Percentiles rank a stretch among this genome's conserved stretches.
phyloP scores from a whole-genome alignment of 53 echinoderm and acorn worm genomes.

The Holothuria scabra region DNA sequence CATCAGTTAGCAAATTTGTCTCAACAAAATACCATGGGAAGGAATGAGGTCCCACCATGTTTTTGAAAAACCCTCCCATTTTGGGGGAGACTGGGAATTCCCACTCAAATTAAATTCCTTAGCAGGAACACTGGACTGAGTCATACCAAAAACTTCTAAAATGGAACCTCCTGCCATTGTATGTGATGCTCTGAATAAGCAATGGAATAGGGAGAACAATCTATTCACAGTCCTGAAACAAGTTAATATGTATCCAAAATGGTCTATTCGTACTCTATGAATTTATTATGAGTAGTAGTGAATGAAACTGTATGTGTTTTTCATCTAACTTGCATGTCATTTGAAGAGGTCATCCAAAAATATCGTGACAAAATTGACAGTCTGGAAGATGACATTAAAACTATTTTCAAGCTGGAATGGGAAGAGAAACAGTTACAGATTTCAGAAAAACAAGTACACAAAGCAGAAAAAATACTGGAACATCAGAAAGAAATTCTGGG shows the following conservation, averaged over 20 bases:
- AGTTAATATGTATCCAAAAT: not conserved
- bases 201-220: too few relatives aligned
- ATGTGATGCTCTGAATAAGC: too few relatives aligned
- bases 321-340: not conserved
- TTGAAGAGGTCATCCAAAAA: constrained; percentile 78
- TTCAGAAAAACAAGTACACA: constrained; percentile 83
- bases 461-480: constrained; percentile 73
- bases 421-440: constrained; percentile 90
- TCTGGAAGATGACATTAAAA: constrained; percentile 89
- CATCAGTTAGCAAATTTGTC: too few relatives aligned
- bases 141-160: too few relatives aligned
- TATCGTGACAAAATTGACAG: constrained; percentile 87
- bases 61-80: too few relatives aligned
- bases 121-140: too few relatives aligned
- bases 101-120: too few relatives aligned
- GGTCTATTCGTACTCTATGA: not conserved
- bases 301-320: not conserved
- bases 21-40: too few relatives aligned
- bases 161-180: too few relatives aligned
- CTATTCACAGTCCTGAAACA: too few relatives aligned
- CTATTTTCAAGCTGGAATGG: constrained; percentile 73
- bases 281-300: not conserved
- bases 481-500: constrained; percentile 70
- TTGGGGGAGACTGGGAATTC: too few relatives aligned
- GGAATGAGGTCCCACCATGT: too few relatives aligned